Conservation (phyloP, 1,140 invertebrate species). For the Drosophila ananassae region DNA sequence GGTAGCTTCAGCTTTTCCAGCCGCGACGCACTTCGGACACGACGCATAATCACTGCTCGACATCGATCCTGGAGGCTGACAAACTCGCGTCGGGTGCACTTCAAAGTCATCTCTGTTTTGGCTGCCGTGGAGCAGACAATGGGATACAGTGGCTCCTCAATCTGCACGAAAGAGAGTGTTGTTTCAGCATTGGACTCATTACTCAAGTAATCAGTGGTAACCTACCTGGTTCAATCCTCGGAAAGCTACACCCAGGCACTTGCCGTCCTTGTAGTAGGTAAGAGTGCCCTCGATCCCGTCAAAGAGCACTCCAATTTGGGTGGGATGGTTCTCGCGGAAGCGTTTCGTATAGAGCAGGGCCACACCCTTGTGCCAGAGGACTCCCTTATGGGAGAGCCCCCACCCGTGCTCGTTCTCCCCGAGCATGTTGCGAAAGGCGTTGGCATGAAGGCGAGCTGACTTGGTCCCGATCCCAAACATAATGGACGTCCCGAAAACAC, state of each 20-base stretch:
- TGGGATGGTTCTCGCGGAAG: slow-evolving; percentile 89
- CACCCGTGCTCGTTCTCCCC: slow-evolving; percentile 89
- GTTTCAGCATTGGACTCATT: neutral
- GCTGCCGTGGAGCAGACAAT: slow-evolving; percentile 90
- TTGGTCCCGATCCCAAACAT: slow-evolving; percentile 91
- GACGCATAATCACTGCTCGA: slow-evolving; percentile 85
- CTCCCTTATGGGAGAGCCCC: slow-evolving; percentile 90
- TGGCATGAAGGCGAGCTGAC: slow-evolving; percentile 87
- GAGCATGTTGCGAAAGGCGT: slow-evolving; percentile 89
- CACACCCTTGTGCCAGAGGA: slow-evolving; percentile 88
- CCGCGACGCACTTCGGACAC: slow-evolving; percentile 80
- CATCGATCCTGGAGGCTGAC: slow-evolving; percentile 88
- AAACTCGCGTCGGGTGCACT: slow-evolving; percentile 86
- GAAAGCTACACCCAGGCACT: slow-evolving; percentile 87
- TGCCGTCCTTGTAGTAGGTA: slow-evolving; percentile 90
- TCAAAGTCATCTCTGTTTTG: slow-evolving; percentile 89
- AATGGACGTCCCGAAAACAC: slow-evolving; percentile 91
- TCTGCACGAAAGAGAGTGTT: slow-evolving; percentile 30
- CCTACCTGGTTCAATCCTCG: slow-evolving; percentile 85
- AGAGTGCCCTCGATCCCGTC: slow-evolving; percentile 89
- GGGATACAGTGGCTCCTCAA: slow-evolving; percentile 87
- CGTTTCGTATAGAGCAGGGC: slow-evolving; percentile 87
- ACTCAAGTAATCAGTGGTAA: neutral
- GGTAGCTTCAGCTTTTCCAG: slow-evolving; percentile 85
- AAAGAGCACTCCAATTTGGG: slow-evolving; percentile 88